phyloP scores from a whole-genome alignment of 2,888 invertebrate genomes.

The Abscondita cerata region DNA sequence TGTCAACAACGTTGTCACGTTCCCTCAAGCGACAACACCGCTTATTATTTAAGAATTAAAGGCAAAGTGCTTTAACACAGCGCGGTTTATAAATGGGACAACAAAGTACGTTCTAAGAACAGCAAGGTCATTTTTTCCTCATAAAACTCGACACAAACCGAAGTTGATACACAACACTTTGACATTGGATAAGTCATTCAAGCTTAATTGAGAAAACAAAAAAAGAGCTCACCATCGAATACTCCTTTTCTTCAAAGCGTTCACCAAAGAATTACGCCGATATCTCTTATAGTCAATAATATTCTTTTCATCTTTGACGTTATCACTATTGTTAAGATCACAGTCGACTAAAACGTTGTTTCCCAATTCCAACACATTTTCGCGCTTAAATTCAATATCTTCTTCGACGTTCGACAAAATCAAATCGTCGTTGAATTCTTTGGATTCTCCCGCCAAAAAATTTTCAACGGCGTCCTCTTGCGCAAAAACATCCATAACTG shows the following conservation, averaged over 20 bases:
- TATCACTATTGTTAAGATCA: slow-evolving; percentile 18
- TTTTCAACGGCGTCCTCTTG: slow-evolving; percentile 52
- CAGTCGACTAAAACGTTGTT: slow-evolving; percentile 28
- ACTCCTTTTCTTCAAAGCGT: slow-evolving; percentile 38
- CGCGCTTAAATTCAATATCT: slow-evolving; percentile 44
- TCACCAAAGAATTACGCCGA: slow-evolving; percentile 28
- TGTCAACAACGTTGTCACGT: too few relatives aligned
- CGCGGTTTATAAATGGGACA: too few relatives aligned
- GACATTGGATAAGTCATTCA: too few relatives aligned
- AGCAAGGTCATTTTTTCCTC: too few relatives aligned
- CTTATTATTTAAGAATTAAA: too few relatives aligned
- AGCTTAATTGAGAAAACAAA: neutral
- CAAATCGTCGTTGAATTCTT: slow-evolving; percentile 44
- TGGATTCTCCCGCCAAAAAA: slow-evolving; percentile 53
- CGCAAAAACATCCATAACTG: slow-evolving; percentile 41
- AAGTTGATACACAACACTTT: too few relatives aligned
- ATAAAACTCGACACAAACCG: too few relatives aligned
- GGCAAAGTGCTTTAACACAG: too few relatives aligned
- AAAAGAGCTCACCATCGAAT: slow-evolving; percentile 41
- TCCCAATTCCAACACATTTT: slow-evolving; percentile 41
- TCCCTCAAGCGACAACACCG: too few relatives aligned
- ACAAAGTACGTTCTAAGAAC: too few relatives aligned
- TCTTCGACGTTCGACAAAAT: slow-evolving; percentile 35
- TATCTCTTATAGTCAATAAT: slow-evolving; percentile 13
- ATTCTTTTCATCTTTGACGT: slow-evolving; percentile 16